Percentiles rank a stretch among this genome's conserved stretches.
Conservation (phyloP, 2,113 vertebrate species). For the Nothoprocta pentlandii region DNA sequence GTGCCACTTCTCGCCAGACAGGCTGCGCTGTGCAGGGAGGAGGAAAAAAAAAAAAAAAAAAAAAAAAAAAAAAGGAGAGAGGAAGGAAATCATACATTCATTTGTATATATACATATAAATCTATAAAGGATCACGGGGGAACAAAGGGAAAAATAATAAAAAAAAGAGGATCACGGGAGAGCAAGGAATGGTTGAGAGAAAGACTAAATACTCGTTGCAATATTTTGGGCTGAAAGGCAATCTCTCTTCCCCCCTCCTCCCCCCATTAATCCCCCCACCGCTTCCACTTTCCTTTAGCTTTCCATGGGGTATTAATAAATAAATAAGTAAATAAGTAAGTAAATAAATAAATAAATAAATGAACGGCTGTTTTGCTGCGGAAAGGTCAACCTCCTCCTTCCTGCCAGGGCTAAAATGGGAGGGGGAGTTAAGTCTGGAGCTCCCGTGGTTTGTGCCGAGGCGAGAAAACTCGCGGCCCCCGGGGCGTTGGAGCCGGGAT, state of each 20-base stretch:
- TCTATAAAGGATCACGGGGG: no score
- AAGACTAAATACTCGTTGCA: no score
- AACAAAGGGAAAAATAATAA: background rate
- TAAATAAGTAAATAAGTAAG: no score
- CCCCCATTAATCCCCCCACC: no score
- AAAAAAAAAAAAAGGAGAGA: no score
- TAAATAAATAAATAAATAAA: accelerated
- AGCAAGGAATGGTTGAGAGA: no score
- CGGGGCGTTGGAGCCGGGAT: background rate
- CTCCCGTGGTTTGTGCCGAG: background rate
- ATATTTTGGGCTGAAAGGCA: background rate
- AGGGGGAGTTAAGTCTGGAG: background rate
- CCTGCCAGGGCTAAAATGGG: background rate
- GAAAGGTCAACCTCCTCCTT: background rate
- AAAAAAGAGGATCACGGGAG: background rate
- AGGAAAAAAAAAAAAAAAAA: background rate
- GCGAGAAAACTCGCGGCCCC: background rate
- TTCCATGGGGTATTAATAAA: background rate
- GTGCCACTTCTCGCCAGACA: background rate
- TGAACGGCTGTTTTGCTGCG: background rate
- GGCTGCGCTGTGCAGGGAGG: background rate
- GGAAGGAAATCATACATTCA: no score
- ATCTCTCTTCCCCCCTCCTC: background rate
- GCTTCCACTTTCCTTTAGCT: background rate
- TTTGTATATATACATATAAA: no score